Percentiles rank a stretch among this genome's conserved stretches.
phyloP scores from a whole-genome alignment of 2,888 invertebrate species.

The Cepaea hortensis region DNA sequence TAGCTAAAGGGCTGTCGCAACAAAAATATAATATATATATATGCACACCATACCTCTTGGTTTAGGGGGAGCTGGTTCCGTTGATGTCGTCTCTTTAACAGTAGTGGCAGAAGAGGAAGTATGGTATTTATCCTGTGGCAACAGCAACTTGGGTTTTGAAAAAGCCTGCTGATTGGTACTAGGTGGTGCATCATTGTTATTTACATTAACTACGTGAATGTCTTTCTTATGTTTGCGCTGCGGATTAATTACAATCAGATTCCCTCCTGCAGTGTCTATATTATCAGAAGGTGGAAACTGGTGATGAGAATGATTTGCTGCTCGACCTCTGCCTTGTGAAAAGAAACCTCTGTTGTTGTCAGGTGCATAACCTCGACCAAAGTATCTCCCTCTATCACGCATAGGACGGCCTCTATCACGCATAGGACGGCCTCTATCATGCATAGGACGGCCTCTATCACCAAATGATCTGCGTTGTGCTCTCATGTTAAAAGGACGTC shows the following conservation, averaged over 20 bases:
- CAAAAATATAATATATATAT: neutral
- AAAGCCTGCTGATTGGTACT: neutral
- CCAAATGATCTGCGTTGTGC: constrained; percentile 44
- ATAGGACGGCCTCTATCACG: constrained; percentile 42
- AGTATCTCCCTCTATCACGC: constrained; percentile 42
- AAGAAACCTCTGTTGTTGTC: constrained; percentile 38
- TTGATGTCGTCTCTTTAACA: constrained; percentile 33
- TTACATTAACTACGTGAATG: neutral
- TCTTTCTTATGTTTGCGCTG: constrained; percentile 44
- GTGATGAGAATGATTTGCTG: neutral
- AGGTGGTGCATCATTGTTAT: neutral
- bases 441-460: constrained; percentile 42
- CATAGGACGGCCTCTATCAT: constrained; percentile 41
- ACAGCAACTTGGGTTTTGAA: constrained; percentile 55
- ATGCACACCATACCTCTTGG: constrained; percentile 39
- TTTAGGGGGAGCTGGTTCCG: constrained; percentile 36
- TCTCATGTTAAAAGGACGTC: constrained; percentile 33
- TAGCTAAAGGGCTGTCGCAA: neutral
- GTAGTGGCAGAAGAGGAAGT: constrained; percentile 55
- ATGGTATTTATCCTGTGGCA: constrained; percentile 71
- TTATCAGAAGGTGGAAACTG: constrained; percentile 20
- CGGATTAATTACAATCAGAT: constrained; percentile 60
- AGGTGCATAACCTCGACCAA: constrained; percentile 22
- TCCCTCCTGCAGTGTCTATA: constrained; percentile 50
- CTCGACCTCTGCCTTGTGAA: constrained; percentile 18